Percentiles rank a stretch among this genome's conserved stretches.
phyloP scores from a whole-genome alignment of 2,113 vertebrate species.

The Rhabdornis inornatus region DNA sequence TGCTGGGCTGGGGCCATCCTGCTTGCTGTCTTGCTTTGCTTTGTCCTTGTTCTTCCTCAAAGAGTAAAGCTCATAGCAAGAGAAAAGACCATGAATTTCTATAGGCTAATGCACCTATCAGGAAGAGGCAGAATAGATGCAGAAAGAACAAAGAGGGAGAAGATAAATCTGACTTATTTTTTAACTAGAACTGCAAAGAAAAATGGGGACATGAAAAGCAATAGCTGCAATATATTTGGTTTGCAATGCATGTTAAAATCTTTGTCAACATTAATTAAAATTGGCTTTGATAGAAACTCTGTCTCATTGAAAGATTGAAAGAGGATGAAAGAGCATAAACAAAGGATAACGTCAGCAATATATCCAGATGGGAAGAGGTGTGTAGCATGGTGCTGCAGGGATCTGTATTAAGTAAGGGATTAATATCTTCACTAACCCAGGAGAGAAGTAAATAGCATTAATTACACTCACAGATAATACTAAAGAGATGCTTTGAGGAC shows the following conservation, averaged over 20 bases:
- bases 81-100: background rate
- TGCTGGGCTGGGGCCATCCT: background rate
- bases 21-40: background rate
- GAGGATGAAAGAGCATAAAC: conserved; percentile 52
- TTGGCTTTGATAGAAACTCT: background rate
- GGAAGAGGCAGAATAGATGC: background rate
- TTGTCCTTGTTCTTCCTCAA: background rate
- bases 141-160: background rate
- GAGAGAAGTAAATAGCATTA: conserved; percentile 50
- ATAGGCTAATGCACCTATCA: background rate
- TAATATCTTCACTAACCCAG: conserved; percentile 47
- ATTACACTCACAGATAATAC: conserved; percentile 52
- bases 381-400: background rate
- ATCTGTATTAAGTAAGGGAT: conserved; percentile 54
- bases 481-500: conserved; percentile 30
- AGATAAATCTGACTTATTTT: background rate
- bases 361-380: conserved; percentile 44
- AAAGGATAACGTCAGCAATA: conserved; percentile 54
- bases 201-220: conserved; percentile 4
- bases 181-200: background rate
- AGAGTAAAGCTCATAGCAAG: background rate
- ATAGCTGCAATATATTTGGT: conserved; percentile 10
- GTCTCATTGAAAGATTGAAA: conserved; percentile 28
- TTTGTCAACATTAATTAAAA: conserved; percentile 62
- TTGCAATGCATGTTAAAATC: conserved; percentile 41